Conservation (phyloP, 2,797 vertebrate genomes). For the Champsocephalus esox region DNA sequence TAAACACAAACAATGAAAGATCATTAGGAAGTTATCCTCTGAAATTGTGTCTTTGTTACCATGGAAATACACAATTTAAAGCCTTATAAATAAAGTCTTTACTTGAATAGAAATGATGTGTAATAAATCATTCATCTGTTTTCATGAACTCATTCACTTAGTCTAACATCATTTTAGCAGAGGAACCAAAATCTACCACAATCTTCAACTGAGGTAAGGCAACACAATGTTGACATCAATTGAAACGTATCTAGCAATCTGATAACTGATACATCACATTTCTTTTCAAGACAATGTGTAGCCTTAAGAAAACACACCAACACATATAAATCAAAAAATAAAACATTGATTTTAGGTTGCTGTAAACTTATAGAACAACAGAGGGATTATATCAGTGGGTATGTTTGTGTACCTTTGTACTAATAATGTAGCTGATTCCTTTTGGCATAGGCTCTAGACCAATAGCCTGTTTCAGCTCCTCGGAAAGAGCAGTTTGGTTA, state of each 20-base stretch:
- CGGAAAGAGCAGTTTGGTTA: constrained; percentile 61
- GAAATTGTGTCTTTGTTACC: neutral
- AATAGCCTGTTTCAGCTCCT: constrained; percentile 82
- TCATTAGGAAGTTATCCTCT: neutral
- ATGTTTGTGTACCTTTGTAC: constrained; percentile 87
- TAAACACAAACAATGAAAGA: constrained; percentile 28
- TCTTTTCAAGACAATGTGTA: neutral
- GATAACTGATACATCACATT: neutral
- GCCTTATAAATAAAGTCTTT: neutral
- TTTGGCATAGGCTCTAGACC: constrained; percentile 82
- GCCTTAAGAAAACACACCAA: neutral
- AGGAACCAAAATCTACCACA: constrained; percentile 13
- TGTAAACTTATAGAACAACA: constrained; percentile 7
- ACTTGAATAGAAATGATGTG: accelerated
- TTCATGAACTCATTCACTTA: neutral
- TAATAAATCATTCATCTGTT: neutral
- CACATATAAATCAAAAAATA: neutral
- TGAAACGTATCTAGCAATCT: neutral
- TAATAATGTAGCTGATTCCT: constrained; percentile 89
- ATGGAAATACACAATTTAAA: neutral
- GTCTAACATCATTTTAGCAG: neutral
- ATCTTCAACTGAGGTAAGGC: constrained; percentile 11
- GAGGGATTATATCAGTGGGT: neutral
- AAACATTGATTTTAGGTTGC: neutral
- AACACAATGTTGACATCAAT: constrained; percentile 29